Conservation (phyloP, 1,140 invertebrate species). For the Dendrolimus kikuchii region DNA sequence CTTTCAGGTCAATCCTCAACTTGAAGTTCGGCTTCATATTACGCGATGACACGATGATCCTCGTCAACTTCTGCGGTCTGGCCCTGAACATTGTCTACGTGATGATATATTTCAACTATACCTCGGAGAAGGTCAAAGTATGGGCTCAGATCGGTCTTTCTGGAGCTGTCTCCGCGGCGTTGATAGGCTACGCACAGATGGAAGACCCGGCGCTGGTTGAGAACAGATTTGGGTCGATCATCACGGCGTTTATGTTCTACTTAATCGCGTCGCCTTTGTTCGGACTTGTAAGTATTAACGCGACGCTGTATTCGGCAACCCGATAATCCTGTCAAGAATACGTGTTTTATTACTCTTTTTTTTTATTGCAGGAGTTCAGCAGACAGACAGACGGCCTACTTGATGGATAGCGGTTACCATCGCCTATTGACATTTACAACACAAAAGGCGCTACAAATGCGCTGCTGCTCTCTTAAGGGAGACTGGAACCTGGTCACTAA, state of each 20-base stretch:
- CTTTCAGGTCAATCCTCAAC: constrained; percentile 78
- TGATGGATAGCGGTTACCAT: too few species aligned
- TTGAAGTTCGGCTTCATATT: constrained; percentile 80
- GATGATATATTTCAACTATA: constrained; percentile 77
- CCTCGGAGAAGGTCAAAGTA: constrained; percentile 71
- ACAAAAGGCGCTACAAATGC: too few species aligned
- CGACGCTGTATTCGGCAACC: not conserved
- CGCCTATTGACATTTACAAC: too few species aligned
- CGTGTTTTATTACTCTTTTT: not conserved
- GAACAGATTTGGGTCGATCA: constrained; percentile 79
- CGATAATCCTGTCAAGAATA: not conserved
- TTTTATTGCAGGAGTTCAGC: too few species aligned
- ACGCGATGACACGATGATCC: constrained; percentile 80
- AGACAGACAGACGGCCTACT: too few species aligned
- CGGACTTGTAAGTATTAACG: constrained; percentile 75
- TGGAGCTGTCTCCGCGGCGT: constrained; percentile 68
- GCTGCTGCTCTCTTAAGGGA: too few species aligned
- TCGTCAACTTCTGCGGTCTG: constrained; percentile 81
- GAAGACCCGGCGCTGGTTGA: constrained; percentile 78
- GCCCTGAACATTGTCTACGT: constrained; percentile 78
- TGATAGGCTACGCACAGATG: constrained; percentile 76
- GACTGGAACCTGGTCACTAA: too few species aligned
- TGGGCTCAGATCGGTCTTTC: constrained; percentile 73
- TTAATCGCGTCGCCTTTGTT: constrained; percentile 81
- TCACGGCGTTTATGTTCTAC: constrained; percentile 78